Evolutionary conservation across 2,797 vertebrate species (phyloP), one percentile per base, ranked within the genome.

Genomic region (Neomorphus geoffroyi): DNA sequence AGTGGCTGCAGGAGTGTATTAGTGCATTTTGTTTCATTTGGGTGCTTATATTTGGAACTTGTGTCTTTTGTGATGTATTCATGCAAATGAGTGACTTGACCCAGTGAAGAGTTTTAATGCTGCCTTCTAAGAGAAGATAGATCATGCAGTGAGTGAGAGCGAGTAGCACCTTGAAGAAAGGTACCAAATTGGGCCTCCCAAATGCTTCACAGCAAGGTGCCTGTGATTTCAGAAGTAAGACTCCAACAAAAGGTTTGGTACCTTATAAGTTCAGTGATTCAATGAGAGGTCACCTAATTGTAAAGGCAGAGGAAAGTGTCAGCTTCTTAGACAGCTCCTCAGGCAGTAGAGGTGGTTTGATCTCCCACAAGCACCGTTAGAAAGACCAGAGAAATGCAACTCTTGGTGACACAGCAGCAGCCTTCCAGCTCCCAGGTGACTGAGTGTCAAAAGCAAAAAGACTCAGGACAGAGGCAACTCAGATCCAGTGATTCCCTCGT

Each of bases 71-170:
- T 4, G 2, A 91, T 71, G 2, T 14, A 56, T 28, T 57, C 19
- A 72, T 51, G 56, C 23, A 86, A 78, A 74, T 71, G 27, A 81
- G 50, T 11, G 60, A 50, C 30, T 57, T 60, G 18, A 45, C 70
- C 72, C 64, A 57, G 50, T 24, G 22, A 84, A 72, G 37, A 72
- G 35, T 71, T 87, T 70, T 48, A 65, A 9, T 75, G 18, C 50
- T 62, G 30, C 37, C 73, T 93, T 48, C 60, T 50, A 58, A 28
- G 39, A 66, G 45, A 51, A 86, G 46, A 51, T 41, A 48, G 6
- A 28, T 9, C 1, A 0, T 6, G 15, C 69, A 75, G 60, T 2
- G 15, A 65, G 43, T 1, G 3, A 65, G 33, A 33, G 37, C 3
- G 5, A 87, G 57, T 22, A 73, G 24, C 18, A 28, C 35, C 21